Percentiles rank a stretch among this genome's conserved stretches.
These are phyloP conservation scores for Alligator sinensis DNA, from an alignment of 2,113 vertebrate genomes.

Conservation along the genomic window DNA sequence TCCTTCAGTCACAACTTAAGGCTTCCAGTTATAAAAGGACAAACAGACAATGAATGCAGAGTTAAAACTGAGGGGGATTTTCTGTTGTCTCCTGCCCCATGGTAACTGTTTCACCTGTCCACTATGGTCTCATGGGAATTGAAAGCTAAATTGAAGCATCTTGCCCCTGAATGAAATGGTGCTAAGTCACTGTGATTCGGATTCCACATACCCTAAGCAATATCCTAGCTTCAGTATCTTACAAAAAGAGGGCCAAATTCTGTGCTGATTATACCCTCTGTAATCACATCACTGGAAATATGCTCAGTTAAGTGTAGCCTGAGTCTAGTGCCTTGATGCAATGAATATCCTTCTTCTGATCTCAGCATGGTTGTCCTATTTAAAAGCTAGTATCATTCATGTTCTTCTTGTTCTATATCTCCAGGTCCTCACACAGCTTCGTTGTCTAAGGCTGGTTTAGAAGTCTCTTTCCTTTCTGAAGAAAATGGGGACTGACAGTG, in stretches of 20 bases:
- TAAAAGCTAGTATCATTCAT: not conserved
- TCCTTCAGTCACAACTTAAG: not conserved
- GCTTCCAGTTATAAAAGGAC: not conserved
- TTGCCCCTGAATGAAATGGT: not conserved
- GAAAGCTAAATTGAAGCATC: not conserved
- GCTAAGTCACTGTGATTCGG: not conserved
- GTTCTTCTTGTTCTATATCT: slow-evolving; percentile 13
- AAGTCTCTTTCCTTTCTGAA: slow-evolving; percentile 7
- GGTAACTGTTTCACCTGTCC: not conserved
- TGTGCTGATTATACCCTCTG: not conserved
- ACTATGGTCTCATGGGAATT: not conserved
- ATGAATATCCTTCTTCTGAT: not conserved
- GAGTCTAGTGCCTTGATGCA: not conserved
- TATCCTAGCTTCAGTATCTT: not conserved
- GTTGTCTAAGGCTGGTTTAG: slow-evolving; percentile 35
- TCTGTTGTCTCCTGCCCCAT: not conserved
- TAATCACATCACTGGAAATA: not conserved
- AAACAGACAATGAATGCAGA: not conserved
- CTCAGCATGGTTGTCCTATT: not conserved
- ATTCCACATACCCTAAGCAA: too few species aligned
- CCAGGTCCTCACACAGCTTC: slow-evolving; percentile 36
- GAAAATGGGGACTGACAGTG: slow-evolving; percentile 80
- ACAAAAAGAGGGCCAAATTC: not conserved
- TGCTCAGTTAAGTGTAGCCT: rapidly evolving
- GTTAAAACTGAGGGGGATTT: not conserved